Conservation (phyloP, 1,140 invertebrate species). For the Atta cephalotes region DNA sequence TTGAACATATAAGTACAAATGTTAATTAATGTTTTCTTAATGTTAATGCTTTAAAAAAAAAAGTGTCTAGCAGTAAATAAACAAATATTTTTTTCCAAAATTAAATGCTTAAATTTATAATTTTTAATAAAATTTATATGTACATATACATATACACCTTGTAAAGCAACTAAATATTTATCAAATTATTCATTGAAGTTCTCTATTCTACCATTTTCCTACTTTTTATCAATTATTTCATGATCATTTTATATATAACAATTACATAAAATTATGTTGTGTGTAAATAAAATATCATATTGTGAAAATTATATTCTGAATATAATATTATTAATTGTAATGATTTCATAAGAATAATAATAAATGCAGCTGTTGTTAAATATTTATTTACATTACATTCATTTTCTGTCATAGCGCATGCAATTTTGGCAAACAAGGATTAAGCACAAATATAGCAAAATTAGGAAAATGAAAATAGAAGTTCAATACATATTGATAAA, state of each 20-base stretch:
- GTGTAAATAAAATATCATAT: no score
- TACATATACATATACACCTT: not conserved
- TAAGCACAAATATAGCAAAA: constrained; percentile 12
- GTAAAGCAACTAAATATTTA: not conserved
- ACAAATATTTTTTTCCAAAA: not conserved
- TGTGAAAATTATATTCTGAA: no score
- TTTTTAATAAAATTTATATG: not conserved
- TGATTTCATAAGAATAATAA: constrained; percentile 1
- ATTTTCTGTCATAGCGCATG: constrained; percentile 23
- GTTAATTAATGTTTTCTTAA: not conserved
- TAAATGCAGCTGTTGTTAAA: constrained; percentile 5
- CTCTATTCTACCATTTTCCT: not conserved
- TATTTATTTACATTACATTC: constrained; percentile 42
- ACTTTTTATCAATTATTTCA: not conserved
- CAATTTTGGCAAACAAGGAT: constrained; percentile 36
- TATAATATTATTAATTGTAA: not conserved
- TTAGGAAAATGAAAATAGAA: not conserved
- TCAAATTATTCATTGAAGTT: not conserved
- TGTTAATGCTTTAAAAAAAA: no score
- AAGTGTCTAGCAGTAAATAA: not conserved
- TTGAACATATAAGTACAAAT: not conserved
- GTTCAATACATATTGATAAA: constrained; percentile 37
- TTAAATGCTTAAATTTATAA: not conserved
- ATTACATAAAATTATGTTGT: not conserved
- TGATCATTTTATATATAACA: not conserved